phyloP scores from a whole-genome alignment of 2,113 vertebrate species.

The Gallinago jamesoni region DNA sequence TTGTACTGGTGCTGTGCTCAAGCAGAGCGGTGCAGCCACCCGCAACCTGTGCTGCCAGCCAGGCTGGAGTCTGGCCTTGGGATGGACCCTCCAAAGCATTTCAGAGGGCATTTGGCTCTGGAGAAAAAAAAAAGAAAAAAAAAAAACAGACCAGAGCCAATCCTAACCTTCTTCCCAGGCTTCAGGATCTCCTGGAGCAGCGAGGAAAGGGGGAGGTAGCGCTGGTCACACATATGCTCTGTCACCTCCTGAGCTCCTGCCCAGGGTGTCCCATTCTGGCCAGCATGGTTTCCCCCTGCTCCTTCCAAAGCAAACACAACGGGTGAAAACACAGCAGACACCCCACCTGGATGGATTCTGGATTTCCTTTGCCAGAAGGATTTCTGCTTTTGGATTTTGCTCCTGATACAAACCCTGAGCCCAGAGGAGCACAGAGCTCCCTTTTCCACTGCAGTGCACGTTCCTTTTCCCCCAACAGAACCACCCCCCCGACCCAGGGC shows the following conservation, averaged over 20 bases:
- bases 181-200: not conserved
- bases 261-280: rapidly evolving
- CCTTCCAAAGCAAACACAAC: not conserved
- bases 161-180: not conserved
- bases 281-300: rapidly evolving
- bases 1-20: not conserved
- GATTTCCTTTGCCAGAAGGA: not conserved
- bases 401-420: not conserved
- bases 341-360: not conserved
- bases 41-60: not conserved
- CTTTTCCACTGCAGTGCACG: not conserved
- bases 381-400: not conserved
- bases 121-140: not conserved
- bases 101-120: not conserved
- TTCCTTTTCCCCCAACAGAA: not conserved
- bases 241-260: not conserved
- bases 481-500: not conserved
- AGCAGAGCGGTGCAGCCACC: not conserved
- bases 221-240: rapidly evolving
- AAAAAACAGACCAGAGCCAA: no score
- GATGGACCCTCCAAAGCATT: rapidly evolving
- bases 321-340: not conserved
- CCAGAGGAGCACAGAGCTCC: not conserved
- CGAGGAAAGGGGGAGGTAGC: not conserved
- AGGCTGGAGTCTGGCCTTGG: not conserved